phyloP scores from a whole-genome alignment of 2,888 invertebrate species.

The Xestia rhomboidea region DNA sequence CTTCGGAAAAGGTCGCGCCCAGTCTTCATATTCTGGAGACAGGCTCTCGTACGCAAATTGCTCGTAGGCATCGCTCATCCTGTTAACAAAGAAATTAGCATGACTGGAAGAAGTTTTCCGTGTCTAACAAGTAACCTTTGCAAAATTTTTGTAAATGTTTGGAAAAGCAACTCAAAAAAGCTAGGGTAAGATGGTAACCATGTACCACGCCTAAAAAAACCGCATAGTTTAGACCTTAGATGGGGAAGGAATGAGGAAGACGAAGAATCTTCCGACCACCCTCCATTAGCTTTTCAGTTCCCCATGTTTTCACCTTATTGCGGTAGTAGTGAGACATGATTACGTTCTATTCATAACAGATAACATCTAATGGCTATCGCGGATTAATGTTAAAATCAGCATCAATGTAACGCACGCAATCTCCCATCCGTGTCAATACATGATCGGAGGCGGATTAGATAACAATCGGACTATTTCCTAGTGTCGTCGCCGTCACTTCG shows the following conservation, averaged over 20 bases:
- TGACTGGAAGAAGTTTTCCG: not conserved
- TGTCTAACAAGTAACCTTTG: not conserved
- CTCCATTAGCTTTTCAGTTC: not conserved
- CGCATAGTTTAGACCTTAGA: not conserved
- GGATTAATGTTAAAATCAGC: constrained; percentile 57
- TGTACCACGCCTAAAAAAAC: not conserved
- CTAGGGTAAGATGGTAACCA: not conserved
- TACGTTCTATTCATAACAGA: not conserved
- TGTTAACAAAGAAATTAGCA: constrained; percentile 61
- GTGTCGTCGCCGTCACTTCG: constrained; percentile 70
- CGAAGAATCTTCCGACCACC: not conserved
- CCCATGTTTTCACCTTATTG: not conserved
- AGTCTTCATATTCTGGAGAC: constrained; percentile 89
- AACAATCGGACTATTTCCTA: constrained; percentile 75
- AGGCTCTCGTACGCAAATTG: constrained; percentile 86
- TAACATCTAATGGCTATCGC: constrained; percentile 30
- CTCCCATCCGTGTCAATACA: constrained; percentile 77
- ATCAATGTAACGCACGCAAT: constrained; percentile 53
- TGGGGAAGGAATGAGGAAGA: not conserved
- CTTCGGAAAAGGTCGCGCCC: constrained; percentile 94
- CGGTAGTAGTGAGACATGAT: constrained; percentile 7
- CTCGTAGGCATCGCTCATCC: constrained; percentile 87
- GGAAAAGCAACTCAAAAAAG: not conserved
- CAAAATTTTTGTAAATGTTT: not conserved
- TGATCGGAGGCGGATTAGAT: constrained; percentile 76